Evolutionary conservation across 2,113 vertebrate species (phyloP).

Genomic region (Tachysurus vachellii): DNA sequence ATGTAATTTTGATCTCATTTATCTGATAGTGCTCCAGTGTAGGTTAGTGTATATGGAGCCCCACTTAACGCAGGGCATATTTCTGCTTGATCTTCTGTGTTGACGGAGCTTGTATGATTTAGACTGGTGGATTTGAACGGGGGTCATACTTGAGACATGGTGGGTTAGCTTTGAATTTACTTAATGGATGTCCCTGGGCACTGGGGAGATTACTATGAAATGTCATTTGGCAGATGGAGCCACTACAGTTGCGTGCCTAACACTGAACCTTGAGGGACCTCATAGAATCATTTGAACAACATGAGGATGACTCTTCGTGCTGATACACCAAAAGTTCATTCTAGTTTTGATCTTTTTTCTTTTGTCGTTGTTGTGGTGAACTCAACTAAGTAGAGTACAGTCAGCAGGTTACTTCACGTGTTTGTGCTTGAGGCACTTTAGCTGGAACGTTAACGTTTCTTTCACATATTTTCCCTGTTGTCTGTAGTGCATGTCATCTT

Average conservation of each 20-base stretch:
- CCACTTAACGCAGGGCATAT: slow-evolving; percentile 61
- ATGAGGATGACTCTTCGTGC: slow-evolving; percentile 34
- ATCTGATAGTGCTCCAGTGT: slow-evolving; percentile 72
- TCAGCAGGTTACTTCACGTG: slow-evolving; percentile 41
- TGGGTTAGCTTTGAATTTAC: slow-evolving; percentile 58
- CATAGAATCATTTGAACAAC: slow-evolving; percentile 36
- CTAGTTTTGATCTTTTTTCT: slow-evolving; percentile 19
- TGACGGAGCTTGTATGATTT: slow-evolving; percentile 54
- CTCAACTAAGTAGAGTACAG: slow-evolving; percentile 3
- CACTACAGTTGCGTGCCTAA: slow-evolving; percentile 48
- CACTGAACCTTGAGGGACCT: slow-evolving; percentile 42
- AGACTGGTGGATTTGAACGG: slow-evolving; percentile 39
- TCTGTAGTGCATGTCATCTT: slow-evolving; percentile 42
- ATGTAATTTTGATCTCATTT: slow-evolving; percentile 82
- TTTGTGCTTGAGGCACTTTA: slow-evolving; percentile 26
- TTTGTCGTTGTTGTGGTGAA: slow-evolving; percentile 14
- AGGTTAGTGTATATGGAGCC: slow-evolving; percentile 65
- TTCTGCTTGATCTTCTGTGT: slow-evolving; percentile 54
- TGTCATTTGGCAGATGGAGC: slow-evolving; percentile 48
- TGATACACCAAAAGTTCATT: slow-evolving; percentile 18
- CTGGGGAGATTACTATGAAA: slow-evolving; percentile 51
- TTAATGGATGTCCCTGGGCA: slow-evolving; percentile 55
- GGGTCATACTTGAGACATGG: slow-evolving; percentile 53
- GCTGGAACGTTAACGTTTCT: not conserved
- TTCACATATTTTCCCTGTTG: slow-evolving; percentile 34